A percentile compares a stretch with the other conserved stretches of the same genome.
Conservation (phyloP, 2,797 vertebrate genomes). For the Pipistrellus pygmaeus region DNA sequence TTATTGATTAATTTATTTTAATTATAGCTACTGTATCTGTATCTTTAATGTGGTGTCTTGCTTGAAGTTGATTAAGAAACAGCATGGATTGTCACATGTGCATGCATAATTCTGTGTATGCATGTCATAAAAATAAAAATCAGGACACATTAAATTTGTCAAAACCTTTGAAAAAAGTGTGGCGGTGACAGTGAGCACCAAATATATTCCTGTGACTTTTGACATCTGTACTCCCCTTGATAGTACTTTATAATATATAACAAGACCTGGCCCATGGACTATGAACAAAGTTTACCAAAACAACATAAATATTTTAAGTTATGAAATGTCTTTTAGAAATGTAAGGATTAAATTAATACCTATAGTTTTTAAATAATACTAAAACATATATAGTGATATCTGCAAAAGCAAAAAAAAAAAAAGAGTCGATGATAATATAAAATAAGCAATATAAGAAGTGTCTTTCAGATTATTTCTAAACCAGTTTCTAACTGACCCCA, state of each 20-base stretch:
- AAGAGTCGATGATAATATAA: background rate
- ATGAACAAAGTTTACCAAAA: background rate
- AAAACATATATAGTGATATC: background rate
- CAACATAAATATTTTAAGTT: background rate
- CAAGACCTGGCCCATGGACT: background rate
- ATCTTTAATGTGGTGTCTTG: background rate
- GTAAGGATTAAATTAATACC: background rate
- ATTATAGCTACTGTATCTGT: background rate
- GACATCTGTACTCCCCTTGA: rapidly evolving
- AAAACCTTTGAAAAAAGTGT: background rate
- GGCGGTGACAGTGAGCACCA: rapidly evolving
- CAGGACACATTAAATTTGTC: background rate
- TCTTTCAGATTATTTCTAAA: background rate
- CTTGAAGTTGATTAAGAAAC: background rate
- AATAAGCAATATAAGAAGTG: background rate
- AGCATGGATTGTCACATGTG: background rate
- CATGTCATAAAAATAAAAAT: background rate
- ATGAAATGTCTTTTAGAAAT: background rate
- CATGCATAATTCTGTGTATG: background rate
- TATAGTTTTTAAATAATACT: background rate
- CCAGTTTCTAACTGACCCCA: background rate
- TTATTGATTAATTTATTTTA: background rate
- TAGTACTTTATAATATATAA: background rate
- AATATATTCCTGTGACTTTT: too few species aligned
- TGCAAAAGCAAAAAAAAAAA: background rate